phyloP scores from a whole-genome alignment of 2,888 invertebrate species.

The Drosophila hamatofila region DNA sequence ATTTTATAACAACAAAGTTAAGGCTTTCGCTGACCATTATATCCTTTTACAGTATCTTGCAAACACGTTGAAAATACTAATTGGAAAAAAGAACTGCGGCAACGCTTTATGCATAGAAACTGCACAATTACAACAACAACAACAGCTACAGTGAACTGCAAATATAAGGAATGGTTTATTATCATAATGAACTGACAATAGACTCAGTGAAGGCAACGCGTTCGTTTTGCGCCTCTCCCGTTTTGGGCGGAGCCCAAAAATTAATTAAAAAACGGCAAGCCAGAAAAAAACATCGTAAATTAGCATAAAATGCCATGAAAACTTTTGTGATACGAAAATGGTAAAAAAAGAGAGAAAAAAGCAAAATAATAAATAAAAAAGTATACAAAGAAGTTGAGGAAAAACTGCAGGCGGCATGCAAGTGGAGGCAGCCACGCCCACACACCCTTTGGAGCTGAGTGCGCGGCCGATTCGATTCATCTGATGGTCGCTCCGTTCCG shows the following conservation, averaged over 20 bases:
- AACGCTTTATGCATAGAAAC: constrained; percentile 50
- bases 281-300: constrained; percentile 48
- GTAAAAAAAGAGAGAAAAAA: background rate
- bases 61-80: constrained; percentile 41
- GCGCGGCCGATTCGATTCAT: constrained; percentile 8
- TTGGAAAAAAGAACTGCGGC: constrained; percentile 12
- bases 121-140: constrained; percentile 28
- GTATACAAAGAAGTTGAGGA: background rate
- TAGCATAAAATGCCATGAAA: constrained; percentile 64
- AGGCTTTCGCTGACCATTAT: background rate
- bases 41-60: constrained; percentile 12
- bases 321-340: constrained; percentile 33
- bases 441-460: constrained; percentile 10
- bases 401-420: constrained; percentile 14
- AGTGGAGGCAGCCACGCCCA: constrained; percentile 16
- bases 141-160: constrained; percentile 17
- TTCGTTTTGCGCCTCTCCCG: background rate
- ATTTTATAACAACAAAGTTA: background rate
- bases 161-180: constrained; percentile 30
- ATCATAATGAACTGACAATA: constrained; percentile 47
- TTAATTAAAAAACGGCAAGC: constrained; percentile 61
- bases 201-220: constrained; percentile 12
- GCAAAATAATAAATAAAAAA: constrained; percentile 1
- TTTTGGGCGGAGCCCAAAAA: constrained; percentile 27
- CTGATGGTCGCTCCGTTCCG: constrained; percentile 14